phyloP scores from a whole-genome alignment of 2,797 vertebrate species.

The Sebastes oblongus region DNA sequence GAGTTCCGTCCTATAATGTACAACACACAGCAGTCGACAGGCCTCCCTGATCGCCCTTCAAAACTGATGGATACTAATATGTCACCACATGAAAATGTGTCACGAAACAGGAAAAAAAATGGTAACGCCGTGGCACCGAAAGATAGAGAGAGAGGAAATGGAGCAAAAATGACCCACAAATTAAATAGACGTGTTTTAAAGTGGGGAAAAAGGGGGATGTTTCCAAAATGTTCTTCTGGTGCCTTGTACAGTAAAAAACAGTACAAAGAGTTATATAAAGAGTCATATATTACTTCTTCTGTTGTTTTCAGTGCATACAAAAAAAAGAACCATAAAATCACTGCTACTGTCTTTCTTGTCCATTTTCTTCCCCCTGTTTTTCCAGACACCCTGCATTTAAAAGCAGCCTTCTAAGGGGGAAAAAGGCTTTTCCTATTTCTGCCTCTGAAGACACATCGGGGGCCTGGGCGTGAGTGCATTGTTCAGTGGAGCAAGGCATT shows the following conservation, averaged over 20 bases:
- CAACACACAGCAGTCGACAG: constrained; percentile 41
- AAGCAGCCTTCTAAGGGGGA: constrained; percentile 38
- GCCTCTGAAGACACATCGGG: constrained; percentile 47
- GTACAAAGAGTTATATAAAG: not conserved
- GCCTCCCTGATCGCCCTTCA: constrained; percentile 71
- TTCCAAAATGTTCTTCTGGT: constrained; percentile 34
- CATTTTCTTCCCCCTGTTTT: constrained; percentile 30
- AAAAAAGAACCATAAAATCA: constrained; percentile 48
- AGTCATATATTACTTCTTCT: constrained; percentile 3
- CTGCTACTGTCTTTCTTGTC: constrained; percentile 20
- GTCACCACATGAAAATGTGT: constrained; percentile 63
- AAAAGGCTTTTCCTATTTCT: constrained; percentile 55
- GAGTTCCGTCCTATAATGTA: constrained; percentile 65
- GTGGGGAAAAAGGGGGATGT: not conserved
- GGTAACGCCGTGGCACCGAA: constrained; percentile 20
- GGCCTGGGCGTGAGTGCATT: constrained; percentile 57
- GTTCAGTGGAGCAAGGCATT: constrained; percentile 70
- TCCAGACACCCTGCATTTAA: constrained; percentile 41
- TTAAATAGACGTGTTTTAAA: constrained; percentile 30
- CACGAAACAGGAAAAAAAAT: constrained; percentile 40
- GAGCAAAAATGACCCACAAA: constrained; percentile 39
- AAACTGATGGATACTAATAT: constrained; percentile 72
- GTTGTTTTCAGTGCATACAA: constrained; percentile 20
- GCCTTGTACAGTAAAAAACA: constrained; percentile 6
- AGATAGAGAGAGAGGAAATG: constrained; percentile 37